Base-by-base conservation (phyloP, 2,113 vertebrate species). In the Climacteris rufus region DNA sequence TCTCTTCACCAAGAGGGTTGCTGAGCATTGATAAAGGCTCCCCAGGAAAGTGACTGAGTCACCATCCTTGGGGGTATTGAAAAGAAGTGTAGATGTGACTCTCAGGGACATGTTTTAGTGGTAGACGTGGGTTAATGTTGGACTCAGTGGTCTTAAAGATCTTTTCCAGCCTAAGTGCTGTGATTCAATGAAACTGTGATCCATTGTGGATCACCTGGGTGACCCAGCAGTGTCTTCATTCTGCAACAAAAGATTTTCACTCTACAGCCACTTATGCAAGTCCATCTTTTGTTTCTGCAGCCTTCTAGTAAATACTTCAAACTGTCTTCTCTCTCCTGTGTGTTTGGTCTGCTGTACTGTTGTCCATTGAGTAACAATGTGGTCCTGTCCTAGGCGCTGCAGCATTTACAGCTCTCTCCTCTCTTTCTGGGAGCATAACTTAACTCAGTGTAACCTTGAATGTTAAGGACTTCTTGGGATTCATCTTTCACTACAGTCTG, bases 251-350 rank as follows among this genome's bases (percentile, higher is more conserved):
- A 25, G 18, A 11, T 57, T 47, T 74, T 77, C 17, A 87, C 22
- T 17, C 7, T 49, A 40, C 0, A n/a, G 0, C 72, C 23, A 10
- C 33, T 56, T 68, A 3, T 0, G 21, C n/a, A 76, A 71, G 45
- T 65, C 21, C 23, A 23, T 50, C 8, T 80, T 68, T 53, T n/a
- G 30, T 63, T 87, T 75, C 56, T 83, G 52, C 24, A 59, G 30
- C 20, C 40, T 69, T 86, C 23, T 63, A 31, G 14, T 50, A 79
- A 75, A 44, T 75, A 27, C 28, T 82, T 15, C 16, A n/a, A 18
- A 50, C 37, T 39, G 6, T 69, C 27, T 52, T 50, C 16, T 8
- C 28, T 61, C 14, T 35, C 7, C 39, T 5, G 13, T 28, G 25
- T 28, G 23, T 76, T 65, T 44, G 31, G 14, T 87, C n/a, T 77